Base-by-base conservation (phyloP, 2,888 invertebrate species). In the Caenorhabditis uteleia region DNA sequence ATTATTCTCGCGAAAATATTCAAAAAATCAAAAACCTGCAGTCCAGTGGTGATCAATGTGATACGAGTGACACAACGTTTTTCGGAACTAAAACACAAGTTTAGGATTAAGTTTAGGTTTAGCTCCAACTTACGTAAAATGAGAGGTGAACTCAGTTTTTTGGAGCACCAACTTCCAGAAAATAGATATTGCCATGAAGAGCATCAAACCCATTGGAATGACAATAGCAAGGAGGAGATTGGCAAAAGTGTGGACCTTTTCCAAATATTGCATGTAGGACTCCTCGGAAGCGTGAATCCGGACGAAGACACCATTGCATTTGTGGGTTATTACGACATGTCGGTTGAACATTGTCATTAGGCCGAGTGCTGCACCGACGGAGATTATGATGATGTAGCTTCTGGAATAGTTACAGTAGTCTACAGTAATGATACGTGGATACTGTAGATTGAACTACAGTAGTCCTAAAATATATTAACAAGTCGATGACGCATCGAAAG, bases 1-100 rank as follows among this genome's bases (percentile, higher is more conserved):
- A n/a, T n/a, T n/a, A n/a, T n/a, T n/a, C n/a, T 7, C n/a, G 38
- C 8, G 38, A 16, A 8, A 38, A 38, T n/a, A n/a, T n/a, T 16
- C 6, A 29, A 44, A 27, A 44, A 44, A 20, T 44, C 4, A 18
- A n/a, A 25, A 3, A 65, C 55, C 48, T 69, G 69, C 10, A 71
- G 68, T 5, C 70, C 50, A 21, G 80, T 81, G 1, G 80, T 80
- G 51, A 81, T 79, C 27, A 80, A 55, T 7, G 80, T 81, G 46
- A 80, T 80, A 6, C 79, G 56, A 2, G 80, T 81, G n/a, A 80
- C 80, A 42, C 76, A 77, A 0, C 79, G 73, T 47, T 80, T 80
- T 49, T 81, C 78, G 2, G 77, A 56, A 10, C 75, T 74, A 51
- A 55, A 75, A 65, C 29, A 25, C 5, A 4, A 20, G 20, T 20